Base-by-base conservation (phyloP, 2,113 vertebrate genomes). In the Hydrolagus affinis region DNA sequence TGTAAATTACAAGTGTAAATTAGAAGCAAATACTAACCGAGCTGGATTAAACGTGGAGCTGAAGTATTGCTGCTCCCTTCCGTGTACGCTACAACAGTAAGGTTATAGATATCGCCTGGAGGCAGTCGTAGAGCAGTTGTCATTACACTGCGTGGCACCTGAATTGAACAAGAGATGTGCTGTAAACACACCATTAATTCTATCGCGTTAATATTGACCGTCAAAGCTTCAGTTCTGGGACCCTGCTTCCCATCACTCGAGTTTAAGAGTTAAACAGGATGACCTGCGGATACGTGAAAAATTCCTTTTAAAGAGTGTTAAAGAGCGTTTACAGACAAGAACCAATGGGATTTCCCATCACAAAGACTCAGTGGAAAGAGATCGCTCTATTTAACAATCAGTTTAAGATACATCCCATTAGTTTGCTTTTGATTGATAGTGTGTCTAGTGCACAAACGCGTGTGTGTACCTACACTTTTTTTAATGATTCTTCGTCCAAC, bases 81-180 rank as follows among this genome's bases (percentile, higher is more conserved):
- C 0, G 97, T 98, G 86, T 94, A 99, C 44, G 97, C 97, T 1
- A 96, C 97, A 86, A 99, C 96, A 0, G 97, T 98, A 75, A 99
- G 93, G 88, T 98, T 99, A 89, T 99, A 99, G 87, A 98, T 96
- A 90, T 99, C 97, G 21, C 97, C 97, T 0, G 97, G 95, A 64
- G 97, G 97, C 77, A 98, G 89, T 11, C 91, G 94, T 85, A 99
- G 90, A 77, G 93, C 93, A 0, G 97, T 94, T 4, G 94, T 95
- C 97, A 98, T 97, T 89, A 92, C 91, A 11, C 89, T 96, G 70
- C 96, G 95, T 0, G 95, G 96, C 21, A 99, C 95, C 97, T 99
- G 87, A 60, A 9, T 62, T n/a, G 59, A 60, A 64, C 28, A 76
- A 70, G n/a, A 32, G 23, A 70, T 23, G 9, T 68, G 0, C 2